These are phyloP conservation scores for Xiphophorus couchianus DNA, from an alignment of 2,113 vertebrate species.

Conservation along the genomic window DNA sequence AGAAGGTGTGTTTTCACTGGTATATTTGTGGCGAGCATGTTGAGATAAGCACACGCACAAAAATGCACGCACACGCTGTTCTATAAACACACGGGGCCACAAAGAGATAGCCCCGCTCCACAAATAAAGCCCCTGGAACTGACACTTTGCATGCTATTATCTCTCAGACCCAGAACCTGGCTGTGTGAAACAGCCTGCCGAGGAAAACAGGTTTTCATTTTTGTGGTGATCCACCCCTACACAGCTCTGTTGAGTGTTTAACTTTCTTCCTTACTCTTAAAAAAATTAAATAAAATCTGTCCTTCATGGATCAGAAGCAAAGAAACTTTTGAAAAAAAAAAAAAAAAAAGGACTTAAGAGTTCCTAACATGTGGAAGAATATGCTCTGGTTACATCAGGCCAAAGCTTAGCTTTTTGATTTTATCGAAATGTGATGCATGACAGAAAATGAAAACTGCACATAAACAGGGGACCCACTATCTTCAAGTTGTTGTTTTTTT, in stretches of 20 bases:
- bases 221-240: background rate
- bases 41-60: slow-evolving; percentile 22
- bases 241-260: background rate
- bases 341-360: no score
- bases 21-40: slow-evolving; percentile 30
- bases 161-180: slow-evolving; percentile 17
- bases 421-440: no score
- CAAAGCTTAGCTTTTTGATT: no score
- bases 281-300: no score
- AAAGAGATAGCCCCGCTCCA: slow-evolving; percentile 6
- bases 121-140: slow-evolving; percentile 30
- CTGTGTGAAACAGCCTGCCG: slow-evolving; percentile 13
- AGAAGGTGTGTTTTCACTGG: slow-evolving; percentile 67
- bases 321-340: no score
- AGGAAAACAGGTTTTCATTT: background rate
- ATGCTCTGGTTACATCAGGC: no score
- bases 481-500: no score
- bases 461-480: no score
- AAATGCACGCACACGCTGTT: slow-evolving; percentile 6
- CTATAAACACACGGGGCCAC: slow-evolving; percentile 15
- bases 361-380: no score
- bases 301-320: no score
- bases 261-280: background rate
- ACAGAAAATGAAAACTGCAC: no score
- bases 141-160: background rate